Base-by-base conservation (phyloP, 2,113 vertebrate genomes). In the Struthidea cinerea region DNA sequence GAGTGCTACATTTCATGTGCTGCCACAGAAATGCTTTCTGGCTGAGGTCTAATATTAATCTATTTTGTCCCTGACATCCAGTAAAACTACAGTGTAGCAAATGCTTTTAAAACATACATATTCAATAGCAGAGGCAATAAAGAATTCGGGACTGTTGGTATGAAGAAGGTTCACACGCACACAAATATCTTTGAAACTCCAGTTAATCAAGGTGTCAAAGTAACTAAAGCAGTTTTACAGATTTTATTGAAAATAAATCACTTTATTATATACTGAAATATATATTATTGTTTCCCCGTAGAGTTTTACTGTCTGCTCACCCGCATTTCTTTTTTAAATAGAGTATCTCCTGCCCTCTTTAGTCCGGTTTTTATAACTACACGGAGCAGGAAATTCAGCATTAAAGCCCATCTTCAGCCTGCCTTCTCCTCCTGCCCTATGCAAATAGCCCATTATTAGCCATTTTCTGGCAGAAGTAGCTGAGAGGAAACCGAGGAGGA, bases 301-400 rank as follows among this genome's bases (percentile, higher is more conserved):
- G 87, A 96, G 74, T 96, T 90, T 95, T 94, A 92, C 93, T 93
- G 92, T 57, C 94, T 93, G 68, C 57, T 90, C 13, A 56, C 96
- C 86, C 56, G 85, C 91, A 12, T 84, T 93, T 95, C 95, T 96
- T 91, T 95, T 96, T 94, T 97, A 94, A 94, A 94, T 30, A 98
- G 97, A 98, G 98, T 78, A 98, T 98, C 97, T 98, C 97, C 98
- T 98, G 98, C 98, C 98, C 98, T 98, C 98, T 98, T 98, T 98
- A 98, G 98, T 98, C 98, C 97, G 69, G 82, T 98, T 98, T 97
- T 98, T 94, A 98, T 97, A 98, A 98, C 98, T 98, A 97, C 98
- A 98, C 97, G 97, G 84, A 94, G 77, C 71, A 96, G 92, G 80
- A 84, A 97, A 95, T 91, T 67, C 88, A 75, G 90, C 55, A 22